Evolutionary conservation across 1,140 invertebrate species (phyloP).

Genomic region (Drosophila tristis): DNA sequence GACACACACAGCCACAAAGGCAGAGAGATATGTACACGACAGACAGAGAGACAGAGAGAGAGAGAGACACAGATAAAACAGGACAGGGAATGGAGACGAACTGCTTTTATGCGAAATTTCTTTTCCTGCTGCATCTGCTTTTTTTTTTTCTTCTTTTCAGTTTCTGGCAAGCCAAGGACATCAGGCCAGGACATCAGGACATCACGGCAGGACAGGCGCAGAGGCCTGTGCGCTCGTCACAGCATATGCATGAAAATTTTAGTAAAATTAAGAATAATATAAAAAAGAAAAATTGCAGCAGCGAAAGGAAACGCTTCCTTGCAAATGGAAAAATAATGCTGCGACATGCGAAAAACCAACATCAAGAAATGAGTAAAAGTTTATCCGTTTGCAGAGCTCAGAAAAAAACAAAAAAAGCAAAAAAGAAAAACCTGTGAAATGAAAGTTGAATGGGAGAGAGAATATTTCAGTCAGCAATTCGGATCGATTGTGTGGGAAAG

Average conservation of each 20-base stretch:
- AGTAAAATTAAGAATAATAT: conserved; percentile 73
- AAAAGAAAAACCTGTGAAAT: not conserved
- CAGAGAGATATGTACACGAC: not conserved
- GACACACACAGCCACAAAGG: not conserved
- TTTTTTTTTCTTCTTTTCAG: conserved; percentile 46
- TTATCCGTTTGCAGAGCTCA: not conserved
- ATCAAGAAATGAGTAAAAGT: conserved; percentile 31
- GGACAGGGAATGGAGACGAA: conserved; percentile 6
- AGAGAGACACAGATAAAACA: not conserved
- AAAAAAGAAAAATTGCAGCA: conserved; percentile 43
- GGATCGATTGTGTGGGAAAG: conserved; percentile 63
- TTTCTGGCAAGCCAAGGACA: conserved; percentile 3
- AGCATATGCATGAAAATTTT: conserved; percentile 47
- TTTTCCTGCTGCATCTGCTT: conserved; percentile 56
- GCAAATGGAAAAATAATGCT: conserved; percentile 71
- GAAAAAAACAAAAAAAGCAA: not conserved
- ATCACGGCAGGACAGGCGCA: conserved; percentile 2
- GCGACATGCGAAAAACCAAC: conserved; percentile 64
- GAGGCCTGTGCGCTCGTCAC: too few relatives aligned
- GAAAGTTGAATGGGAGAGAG: conserved; percentile 1
- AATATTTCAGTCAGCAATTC: conserved; percentile 38
- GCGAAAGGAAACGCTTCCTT: conserved; percentile 36
- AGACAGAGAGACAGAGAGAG: not conserved
- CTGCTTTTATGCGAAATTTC: conserved; percentile 41
- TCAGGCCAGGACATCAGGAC: too few relatives aligned